Percentiles rank a stretch among this genome's conserved stretches.
phyloP scores from a whole-genome alignment of 2,797 vertebrate genomes.

The Lemur catta region DNA sequence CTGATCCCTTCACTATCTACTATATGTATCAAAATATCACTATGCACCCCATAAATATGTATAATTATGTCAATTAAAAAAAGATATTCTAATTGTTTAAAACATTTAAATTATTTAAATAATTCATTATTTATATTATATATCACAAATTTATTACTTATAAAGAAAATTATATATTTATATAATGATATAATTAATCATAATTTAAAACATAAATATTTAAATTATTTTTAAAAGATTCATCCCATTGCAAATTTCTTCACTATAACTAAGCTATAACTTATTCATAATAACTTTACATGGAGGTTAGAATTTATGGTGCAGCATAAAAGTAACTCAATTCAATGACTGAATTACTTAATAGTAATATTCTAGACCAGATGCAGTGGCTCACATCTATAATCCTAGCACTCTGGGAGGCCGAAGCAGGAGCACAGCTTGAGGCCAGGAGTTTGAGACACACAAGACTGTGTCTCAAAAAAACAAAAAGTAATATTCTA shows the following conservation, averaged over 20 bases:
- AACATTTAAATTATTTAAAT: neutral
- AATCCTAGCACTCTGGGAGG: neutral
- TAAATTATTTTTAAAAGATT: constrained; percentile 15
- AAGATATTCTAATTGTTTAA: neutral
- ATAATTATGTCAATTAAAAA: neutral
- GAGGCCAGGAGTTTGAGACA: neutral
- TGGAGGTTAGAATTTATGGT: neutral
- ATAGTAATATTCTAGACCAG: neutral
- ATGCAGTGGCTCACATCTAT: neutral
- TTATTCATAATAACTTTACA: constrained; percentile 33
- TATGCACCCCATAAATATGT: neutral
- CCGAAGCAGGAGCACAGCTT: neutral
- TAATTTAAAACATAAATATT: neutral
- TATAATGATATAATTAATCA: neutral
- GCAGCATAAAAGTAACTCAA: constrained; percentile 20
- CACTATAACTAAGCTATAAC: constrained; percentile 17
- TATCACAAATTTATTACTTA: neutral
- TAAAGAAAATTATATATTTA: neutral
- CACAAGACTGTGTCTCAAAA: neutral
- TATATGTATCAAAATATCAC: neutral
- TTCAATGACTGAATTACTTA: constrained; percentile 39
- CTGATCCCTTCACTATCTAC: neutral
- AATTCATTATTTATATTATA: neutral
- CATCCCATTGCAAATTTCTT: neutral
- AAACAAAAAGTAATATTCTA: neutral